These are phyloP conservation scores for Nannospalax galili DNA, from an alignment of 2,113 vertebrate genomes.

Conservation along the genomic window DNA sequence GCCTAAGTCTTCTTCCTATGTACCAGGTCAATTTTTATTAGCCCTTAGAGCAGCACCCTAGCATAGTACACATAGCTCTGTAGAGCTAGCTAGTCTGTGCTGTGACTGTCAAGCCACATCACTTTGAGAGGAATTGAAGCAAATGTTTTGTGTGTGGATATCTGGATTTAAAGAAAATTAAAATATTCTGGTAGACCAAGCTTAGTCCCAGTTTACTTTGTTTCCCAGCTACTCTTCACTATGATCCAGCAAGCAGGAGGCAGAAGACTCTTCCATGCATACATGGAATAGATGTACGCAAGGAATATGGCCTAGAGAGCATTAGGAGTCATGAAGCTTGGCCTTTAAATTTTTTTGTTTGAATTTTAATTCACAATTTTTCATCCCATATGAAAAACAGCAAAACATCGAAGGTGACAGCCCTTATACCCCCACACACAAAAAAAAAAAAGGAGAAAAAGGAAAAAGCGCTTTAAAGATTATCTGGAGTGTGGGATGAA, in stretches of 20 bases:
- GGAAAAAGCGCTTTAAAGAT: neutral
- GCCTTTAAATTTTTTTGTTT: conserved; percentile 1
- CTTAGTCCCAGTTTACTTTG: neutral
- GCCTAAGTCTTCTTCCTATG: neutral
- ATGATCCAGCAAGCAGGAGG: neutral
- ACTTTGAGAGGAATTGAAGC: neutral
- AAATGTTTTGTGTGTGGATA: neutral
- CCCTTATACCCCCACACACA: no score
- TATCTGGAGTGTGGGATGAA: neutral
- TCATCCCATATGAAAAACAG: conserved; percentile 43
- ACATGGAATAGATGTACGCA: neutral
- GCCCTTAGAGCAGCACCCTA: rapidly evolving
- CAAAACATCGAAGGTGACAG: neutral
- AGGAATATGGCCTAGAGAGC: neutral
- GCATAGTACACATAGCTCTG: neutral
- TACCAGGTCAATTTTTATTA: neutral
- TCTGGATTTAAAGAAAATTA: conserved; percentile 6
- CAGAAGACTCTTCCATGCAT: neutral
- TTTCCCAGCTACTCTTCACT: neutral
- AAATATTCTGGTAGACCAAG: neutral
- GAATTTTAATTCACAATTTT: conserved; percentile 19
- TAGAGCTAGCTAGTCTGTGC: neutral
- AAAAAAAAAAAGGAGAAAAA: no score
- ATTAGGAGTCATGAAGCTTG: neutral
- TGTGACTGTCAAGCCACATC: neutral